Evolutionary conservation across 2,888 invertebrate genomes (phyloP).

Genomic region (Salticus scenicus): DNA sequence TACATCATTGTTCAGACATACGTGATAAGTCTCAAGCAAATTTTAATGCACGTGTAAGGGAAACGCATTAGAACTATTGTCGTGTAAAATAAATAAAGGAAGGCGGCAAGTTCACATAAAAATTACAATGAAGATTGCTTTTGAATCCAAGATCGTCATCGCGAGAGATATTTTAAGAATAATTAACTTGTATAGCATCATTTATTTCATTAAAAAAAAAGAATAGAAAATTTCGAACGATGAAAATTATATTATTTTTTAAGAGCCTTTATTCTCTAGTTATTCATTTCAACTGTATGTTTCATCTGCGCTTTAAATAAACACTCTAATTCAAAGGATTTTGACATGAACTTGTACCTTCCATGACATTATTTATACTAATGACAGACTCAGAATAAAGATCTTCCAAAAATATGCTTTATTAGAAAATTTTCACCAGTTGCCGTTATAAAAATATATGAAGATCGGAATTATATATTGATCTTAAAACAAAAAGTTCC

Average conservation of each 20-base stretch:
- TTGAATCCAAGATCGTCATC: not conserved
- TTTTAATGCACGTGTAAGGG: not conserved
- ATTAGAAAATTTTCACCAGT: no score
- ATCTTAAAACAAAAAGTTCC: no score
- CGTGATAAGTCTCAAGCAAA: slow-evolving; percentile 12
- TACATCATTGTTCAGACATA: slow-evolving; percentile 26
- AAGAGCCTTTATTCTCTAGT: not conserved
- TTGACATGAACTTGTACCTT: no score
- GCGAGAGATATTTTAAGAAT: not conserved
- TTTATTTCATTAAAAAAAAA: no score
- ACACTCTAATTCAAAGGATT: not conserved
- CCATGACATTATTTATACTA: no score
- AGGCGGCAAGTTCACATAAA: not conserved
- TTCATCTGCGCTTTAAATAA: not conserved
- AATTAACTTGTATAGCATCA: not conserved
- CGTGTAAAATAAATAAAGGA: slow-evolving; percentile 4
- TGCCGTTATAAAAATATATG: no score
- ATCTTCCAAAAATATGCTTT: no score
- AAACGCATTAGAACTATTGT: not conserved
- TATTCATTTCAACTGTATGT: not conserved
- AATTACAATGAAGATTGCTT: not conserved
- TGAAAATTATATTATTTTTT: no score
- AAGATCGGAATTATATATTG: no score
- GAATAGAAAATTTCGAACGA: no score
- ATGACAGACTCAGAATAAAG: no score